Conservation (phyloP, 2,797 vertebrate genomes). For the Spinus pinus region DNA sequence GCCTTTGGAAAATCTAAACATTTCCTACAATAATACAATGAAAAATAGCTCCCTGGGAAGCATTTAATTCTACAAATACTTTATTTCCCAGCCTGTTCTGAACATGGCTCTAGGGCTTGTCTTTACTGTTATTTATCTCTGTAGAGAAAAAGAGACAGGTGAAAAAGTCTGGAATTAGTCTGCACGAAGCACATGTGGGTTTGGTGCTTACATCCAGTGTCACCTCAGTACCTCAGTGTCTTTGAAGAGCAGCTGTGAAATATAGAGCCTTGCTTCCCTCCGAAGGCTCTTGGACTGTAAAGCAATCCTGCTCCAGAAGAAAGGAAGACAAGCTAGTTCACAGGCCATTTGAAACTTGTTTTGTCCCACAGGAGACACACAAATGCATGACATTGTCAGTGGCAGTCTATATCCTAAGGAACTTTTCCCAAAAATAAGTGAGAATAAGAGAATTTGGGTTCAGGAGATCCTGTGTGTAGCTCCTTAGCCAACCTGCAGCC, state of each 20-base stretch:
- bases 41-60: constrained; percentile 44
- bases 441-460: neutral
- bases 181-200: neutral
- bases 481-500: neutral
- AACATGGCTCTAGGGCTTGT: neutral
- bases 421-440: neutral
- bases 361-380: neutral
- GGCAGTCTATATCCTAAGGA: neutral
- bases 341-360: neutral
- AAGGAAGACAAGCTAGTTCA: neutral
- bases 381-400: rapidly evolving
- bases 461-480: neutral
- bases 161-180: neutral
- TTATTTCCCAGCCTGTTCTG: constrained; percentile 19
- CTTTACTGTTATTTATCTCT: constrained; percentile 5
- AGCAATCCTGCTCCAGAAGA: neutral
- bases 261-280: neutral
- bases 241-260: neutral
- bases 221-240: neutral
- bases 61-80: constrained; percentile 4
- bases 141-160: neutral
- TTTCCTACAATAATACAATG: constrained; percentile 1
- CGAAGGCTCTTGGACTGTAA: neutral
- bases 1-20: constrained; percentile 28
- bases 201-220: neutral